Base-by-base conservation (phyloP, 2,113 vertebrate species). In the Anarhynchus alexandrinus region DNA sequence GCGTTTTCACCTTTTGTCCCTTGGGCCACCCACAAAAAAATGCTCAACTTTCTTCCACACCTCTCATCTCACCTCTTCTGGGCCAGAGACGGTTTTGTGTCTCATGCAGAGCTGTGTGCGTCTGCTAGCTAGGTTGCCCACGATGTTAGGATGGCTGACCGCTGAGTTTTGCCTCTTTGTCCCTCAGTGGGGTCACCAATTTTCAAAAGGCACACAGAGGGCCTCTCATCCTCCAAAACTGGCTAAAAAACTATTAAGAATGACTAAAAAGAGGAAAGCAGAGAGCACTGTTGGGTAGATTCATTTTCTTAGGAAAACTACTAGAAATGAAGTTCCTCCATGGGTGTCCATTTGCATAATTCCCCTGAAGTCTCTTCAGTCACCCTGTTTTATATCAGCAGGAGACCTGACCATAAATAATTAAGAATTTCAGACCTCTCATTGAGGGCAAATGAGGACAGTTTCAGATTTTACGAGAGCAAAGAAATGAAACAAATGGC, bases 391-490 rank as follows among this genome's bases (percentile, higher is more conserved):
- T 77, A 51, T 87, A 78, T 15, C 67, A 87, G 71, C 45, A 82
- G 87, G 84, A 94, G 54, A 91, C 58, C 78, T 45, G 42, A 49
- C 78, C 82, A 81, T 92, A 90, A 95, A 91, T 93, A 91, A 78
- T 95, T 77, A 91, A 88, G 74, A 84, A 83, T 95, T 93, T 95
- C 88, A 88, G 62, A 43, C 38, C 58, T 88, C 70, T 94, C 1
- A 0, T 30, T 77, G 38, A 86, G 82, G 73, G 66, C 69, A 87
- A n/a, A 47, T 45, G n/a, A 94, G 74, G 93, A 85, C 55, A 80
- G 71, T 93, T 95, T 94, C 26, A 2, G 71, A 88, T 93, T 91
- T 94, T 93, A 88, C 40, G 91, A 93, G 91, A 73, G 74, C 36
- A 88, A 89, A 94, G 62, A 49, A 92, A 87, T 73, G 69, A 94